Evolutionary conservation across 2,113 vertebrate species (phyloP), one percentile per base, ranked within the genome.

Genomic region (Gallinago jamesoni): DNA sequence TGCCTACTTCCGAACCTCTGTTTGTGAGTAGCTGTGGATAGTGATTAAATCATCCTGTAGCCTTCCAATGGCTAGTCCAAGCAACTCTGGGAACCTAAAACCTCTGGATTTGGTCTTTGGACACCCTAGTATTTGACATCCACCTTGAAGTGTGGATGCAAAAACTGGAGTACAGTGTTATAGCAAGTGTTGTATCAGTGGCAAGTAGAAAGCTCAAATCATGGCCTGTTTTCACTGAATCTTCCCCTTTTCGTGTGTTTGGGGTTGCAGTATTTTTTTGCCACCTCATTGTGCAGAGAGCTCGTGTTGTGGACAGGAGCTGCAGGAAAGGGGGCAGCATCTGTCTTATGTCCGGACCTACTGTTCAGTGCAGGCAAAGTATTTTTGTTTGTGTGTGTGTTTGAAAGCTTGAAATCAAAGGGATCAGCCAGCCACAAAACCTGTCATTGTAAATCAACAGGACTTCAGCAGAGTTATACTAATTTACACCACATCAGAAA

Each of bases 131-230:
- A 18, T 68, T 79, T 74, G 41, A 30, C 15, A 50, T 55, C 22
- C 16, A 48, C 16, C 37, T 64, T 83, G 28, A 70, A 35, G 7
- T 1, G 7, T 56, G 56, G 31, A 19, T 62, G 39, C 18, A 63
- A 55, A 62, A 74, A 33, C 19, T 18, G 25, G 47, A 78, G 45
- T 19, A 22, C 7, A 4, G 33, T 20, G 12, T 56, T 84, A 48
- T 0, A 68, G 41, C 5, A n/a, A 20, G 30, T n/a, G 11, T 45
- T 50, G 2, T 7, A 22, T 48, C 19, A 30, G 31, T 5, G 6
- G 16, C 17, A 24, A 1, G 0, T 25, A 18, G 37, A 60, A 66
- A 78, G 22, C 47, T 79, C 28, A 60, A 53, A 41, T 55, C 15
- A 2, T 15, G 24, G 4, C 23, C 31, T 15, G 2, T 24, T 79